Evolutionary conservation across 2,888 invertebrate species (phyloP).

Genomic region (Tetramorium bicarinatum): DNA sequence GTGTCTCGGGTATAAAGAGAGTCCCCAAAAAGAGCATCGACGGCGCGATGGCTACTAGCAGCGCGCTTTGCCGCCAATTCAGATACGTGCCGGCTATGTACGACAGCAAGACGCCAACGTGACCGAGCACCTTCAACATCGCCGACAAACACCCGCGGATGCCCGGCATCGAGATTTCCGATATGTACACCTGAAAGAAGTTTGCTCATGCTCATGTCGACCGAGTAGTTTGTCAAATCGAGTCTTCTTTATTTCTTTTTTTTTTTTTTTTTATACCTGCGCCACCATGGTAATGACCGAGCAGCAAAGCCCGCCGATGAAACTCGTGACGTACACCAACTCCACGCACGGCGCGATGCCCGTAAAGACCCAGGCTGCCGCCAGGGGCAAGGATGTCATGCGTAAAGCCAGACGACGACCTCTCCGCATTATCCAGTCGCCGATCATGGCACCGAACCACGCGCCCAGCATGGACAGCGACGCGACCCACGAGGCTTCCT

Average conservation of each 20-base stretch:
- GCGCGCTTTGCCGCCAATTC: conserved; percentile 94
- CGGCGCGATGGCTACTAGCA: conserved; percentile 93
- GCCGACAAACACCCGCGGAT: conserved; percentile 95
- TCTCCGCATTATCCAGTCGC: conserved; percentile 92
- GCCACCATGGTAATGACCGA: conserved; percentile 92
- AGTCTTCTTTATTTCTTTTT: no score
- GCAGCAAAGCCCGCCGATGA: conserved; percentile 94
- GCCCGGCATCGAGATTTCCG: conserved; percentile 95
- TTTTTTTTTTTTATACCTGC: conserved; percentile 87
- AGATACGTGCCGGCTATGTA: conserved; percentile 94
- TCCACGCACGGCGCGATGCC: conserved; percentile 92
- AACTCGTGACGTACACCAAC: conserved; percentile 94
- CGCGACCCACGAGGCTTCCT: conserved; percentile 94
- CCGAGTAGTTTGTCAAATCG: background rate
- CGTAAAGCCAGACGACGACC: conserved; percentile 91
- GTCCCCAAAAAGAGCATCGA: conserved; percentile 92
- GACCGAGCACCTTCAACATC: conserved; percentile 94
- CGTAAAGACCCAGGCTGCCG: conserved; percentile 93
- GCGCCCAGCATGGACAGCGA: conserved; percentile 93
- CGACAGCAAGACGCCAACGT: conserved; percentile 94
- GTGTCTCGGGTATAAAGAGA: conserved; percentile 95
- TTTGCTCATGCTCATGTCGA: background rate
- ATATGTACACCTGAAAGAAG: conserved; percentile 92
- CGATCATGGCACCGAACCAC: conserved; percentile 92
- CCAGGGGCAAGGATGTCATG: conserved; percentile 92